Percentiles rank a stretch among this genome's conserved stretches.
Conservation (phyloP, 2,113 vertebrate species). For the Sapayoa aenigma region DNA sequence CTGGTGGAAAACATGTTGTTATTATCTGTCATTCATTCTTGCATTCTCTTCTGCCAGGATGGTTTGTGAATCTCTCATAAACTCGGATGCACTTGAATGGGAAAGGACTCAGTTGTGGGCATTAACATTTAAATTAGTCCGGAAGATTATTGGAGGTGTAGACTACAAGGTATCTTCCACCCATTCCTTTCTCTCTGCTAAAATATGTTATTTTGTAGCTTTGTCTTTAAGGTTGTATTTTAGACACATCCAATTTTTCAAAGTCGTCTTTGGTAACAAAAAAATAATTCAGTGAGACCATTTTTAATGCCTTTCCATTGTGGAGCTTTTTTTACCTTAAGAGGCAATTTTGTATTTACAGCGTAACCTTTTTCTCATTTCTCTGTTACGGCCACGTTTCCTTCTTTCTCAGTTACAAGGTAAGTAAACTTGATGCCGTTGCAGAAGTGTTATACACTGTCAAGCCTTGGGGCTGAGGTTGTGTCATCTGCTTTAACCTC, state of each 20-base stretch:
- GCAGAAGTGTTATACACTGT: not conserved
- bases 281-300: not conserved
- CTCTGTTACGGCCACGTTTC: not conserved
- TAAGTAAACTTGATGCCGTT: not conserved
- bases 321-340: not conserved
- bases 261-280: not conserved
- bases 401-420: not conserved
- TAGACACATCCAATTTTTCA: not conserved
- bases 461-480: not conserved
- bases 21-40: not conserved
- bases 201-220: not conserved
- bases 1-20: rapidly evolving
- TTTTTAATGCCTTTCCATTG: not conserved
- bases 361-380: not conserved
- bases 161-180: slow-evolving; percentile 90
- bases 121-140: slow-evolving; percentile 91
- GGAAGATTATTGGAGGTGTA: slow-evolving; percentile 97
- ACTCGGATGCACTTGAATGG: slow-evolving; percentile 93
- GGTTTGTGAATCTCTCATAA: slow-evolving; percentile 93
- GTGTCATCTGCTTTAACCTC: not conserved
- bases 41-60: slow-evolving; percentile 75
- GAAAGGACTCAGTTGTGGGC: slow-evolving; percentile 97
- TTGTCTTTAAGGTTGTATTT: not conserved
- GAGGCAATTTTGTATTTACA: not conserved
- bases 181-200: not conserved